phyloP scores from a whole-genome alignment of 2,888 invertebrate genomes.

The Thecocarcelia acutangulata region DNA sequence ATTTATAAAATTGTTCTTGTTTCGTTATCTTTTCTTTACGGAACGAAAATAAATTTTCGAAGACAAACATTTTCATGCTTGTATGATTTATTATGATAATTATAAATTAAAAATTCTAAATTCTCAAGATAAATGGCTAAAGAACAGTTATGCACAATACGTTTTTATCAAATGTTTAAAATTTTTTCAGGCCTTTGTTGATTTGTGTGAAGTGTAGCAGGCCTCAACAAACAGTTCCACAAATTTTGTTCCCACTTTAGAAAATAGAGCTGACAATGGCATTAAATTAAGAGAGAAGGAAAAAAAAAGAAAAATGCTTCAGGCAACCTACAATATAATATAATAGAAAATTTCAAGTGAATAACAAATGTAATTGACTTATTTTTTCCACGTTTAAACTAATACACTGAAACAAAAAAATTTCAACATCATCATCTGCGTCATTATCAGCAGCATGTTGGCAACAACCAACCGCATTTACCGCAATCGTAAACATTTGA shows the following conservation, averaged over 20 bases:
- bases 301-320: constrained; percentile 43
- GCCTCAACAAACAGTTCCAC: constrained; percentile 22
- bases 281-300: too few species aligned
- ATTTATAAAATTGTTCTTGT: too few species aligned
- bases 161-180: not conserved
- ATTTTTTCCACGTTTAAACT: constrained; percentile 40
- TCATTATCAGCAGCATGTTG: constrained; percentile 23
- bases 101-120: constrained; percentile 53
- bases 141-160: constrained; percentile 17
- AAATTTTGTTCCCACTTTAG: constrained; percentile 44
- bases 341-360: constrained; percentile 49
- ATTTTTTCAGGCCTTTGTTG: not conserved
- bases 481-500: constrained; percentile 60
- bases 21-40: not conserved
- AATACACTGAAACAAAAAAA: constrained; percentile 8
- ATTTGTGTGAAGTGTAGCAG: not conserved
- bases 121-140: constrained; percentile 45
- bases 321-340: constrained; percentile 44
- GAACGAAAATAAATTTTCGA: constrained; percentile 9
- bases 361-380: constrained; percentile 62
- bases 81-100: constrained; percentile 54
- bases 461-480: constrained; percentile 43
- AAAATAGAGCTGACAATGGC: constrained; percentile 51
- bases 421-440: constrained; percentile 27
- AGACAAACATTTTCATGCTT: constrained; percentile 7